phyloP scores from a whole-genome alignment of 2,797 vertebrate species.

The Hylomyscus alleni region DNA sequence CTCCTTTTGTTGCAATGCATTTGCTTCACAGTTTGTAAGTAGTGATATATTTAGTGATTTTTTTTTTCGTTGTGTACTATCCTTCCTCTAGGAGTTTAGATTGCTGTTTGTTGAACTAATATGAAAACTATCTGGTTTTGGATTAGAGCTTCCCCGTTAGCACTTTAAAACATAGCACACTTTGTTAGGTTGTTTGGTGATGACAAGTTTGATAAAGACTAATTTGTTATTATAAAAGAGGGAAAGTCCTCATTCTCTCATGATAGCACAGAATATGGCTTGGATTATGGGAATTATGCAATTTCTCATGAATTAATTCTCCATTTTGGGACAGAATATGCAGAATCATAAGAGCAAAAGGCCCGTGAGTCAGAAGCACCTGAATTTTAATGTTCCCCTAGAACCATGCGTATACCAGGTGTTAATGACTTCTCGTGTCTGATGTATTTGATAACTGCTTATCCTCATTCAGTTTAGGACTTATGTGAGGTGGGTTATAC shows the following conservation, averaged over 20 bases:
- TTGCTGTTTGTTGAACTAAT: conserved; percentile 10
- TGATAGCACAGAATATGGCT: conserved; percentile 31
- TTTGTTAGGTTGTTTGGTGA: neutral
- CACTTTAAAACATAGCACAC: neutral
- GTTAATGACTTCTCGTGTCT: neutral
- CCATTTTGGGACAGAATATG: neutral
- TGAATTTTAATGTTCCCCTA: neutral
- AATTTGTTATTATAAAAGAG: neutral
- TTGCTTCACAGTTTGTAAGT: neutral
- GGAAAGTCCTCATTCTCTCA: neutral
- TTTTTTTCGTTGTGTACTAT: neutral
- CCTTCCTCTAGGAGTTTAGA: conserved; percentile 6
- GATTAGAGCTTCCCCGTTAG: conserved; percentile 14
- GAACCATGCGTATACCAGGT: neutral
- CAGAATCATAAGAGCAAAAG: neutral
- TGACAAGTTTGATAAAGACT: neutral
- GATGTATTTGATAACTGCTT: neutral
- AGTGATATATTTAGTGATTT: neutral
- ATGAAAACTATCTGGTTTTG: conserved; percentile 8
- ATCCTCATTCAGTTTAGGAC: neutral
- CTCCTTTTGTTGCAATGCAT: neutral
- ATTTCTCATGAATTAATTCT: neutral
- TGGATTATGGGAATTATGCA: neutral
- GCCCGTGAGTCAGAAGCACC: neutral
- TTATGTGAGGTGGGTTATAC: neutral